Conservation (phyloP, 2,113 vertebrate species). For the Orycteropus afer region DNA sequence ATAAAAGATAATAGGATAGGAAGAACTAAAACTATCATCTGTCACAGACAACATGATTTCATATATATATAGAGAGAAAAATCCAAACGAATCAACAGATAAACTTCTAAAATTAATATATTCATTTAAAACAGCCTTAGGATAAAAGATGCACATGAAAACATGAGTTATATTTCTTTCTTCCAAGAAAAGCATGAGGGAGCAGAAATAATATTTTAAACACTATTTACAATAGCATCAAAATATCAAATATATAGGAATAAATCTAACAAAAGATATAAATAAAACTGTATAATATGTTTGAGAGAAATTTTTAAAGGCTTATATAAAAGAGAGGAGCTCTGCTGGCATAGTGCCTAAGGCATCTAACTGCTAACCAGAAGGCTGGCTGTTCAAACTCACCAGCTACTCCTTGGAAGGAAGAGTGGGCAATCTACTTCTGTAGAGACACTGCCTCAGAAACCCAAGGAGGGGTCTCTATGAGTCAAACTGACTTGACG, state of each 20-base stretch:
- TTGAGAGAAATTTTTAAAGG: not conserved
- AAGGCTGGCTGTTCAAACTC: no score
- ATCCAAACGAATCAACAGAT: not conserved
- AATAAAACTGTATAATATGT: not conserved
- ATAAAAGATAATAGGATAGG: not conserved
- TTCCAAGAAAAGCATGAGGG: not conserved
- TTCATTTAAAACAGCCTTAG: not conserved
- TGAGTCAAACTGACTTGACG: no score
- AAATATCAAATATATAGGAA: not conserved
- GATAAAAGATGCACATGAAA: not conserved
- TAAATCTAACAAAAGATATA: not conserved
- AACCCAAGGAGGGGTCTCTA: no score
- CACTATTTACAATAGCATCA: not conserved
- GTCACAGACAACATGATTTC: not conserved
- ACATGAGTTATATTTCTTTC: not conserved
- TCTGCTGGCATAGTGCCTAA: no score
- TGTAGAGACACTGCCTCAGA: no score
- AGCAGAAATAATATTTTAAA: not conserved
- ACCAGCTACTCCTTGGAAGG: no score
- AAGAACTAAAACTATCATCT: not conserved
- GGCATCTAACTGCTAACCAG: no score
- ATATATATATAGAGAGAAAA: not conserved
- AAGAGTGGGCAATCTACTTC: no score
- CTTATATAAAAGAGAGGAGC: not conserved
- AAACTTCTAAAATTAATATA: not conserved